Evolutionary conservation across 1,140 invertebrate species (phyloP).

Genomic region (Drosophila santomea): DNA sequence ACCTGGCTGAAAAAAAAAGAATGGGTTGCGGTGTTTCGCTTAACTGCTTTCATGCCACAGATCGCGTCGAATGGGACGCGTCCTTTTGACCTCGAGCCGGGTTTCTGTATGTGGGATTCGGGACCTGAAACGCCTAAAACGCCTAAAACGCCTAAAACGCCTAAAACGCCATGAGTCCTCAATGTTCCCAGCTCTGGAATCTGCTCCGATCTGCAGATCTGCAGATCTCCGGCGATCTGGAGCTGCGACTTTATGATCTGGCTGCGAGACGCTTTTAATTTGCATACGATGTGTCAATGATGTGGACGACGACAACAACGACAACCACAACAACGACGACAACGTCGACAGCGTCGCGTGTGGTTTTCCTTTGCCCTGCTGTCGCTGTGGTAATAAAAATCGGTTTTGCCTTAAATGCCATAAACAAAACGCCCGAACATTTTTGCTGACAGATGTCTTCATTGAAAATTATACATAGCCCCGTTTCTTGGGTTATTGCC

Average conservation of each 20-base stretch:
- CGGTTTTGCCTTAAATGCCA: slow-evolving; percentile 81
- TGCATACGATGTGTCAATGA: slow-evolving; percentile 83
- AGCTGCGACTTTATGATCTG: slow-evolving; percentile 44
- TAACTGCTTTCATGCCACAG: slow-evolving; percentile 83
- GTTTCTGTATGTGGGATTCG: slow-evolving; percentile 3
- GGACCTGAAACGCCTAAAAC: neutral
- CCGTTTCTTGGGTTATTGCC: neutral
- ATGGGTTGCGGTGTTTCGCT: slow-evolving; percentile 72
- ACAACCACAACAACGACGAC: slow-evolving; percentile 37
- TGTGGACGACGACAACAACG: slow-evolving; percentile 57
- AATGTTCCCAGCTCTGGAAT: slow-evolving; percentile 11
- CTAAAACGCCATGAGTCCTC: neutral
- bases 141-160: neutral
- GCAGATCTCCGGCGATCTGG: slow-evolving; percentile 18
- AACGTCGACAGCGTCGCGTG: slow-evolving; percentile 65
- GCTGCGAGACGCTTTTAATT: slow-evolving; percentile 76
- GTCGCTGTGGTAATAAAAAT: slow-evolving; percentile 81
- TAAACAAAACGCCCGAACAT: slow-evolving; percentile 83
- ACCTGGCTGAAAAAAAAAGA: neutral
- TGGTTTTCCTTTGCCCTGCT: slow-evolving; percentile 61
- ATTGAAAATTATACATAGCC: slow-evolving; percentile 78
- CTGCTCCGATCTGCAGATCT: slow-evolving; percentile 6
- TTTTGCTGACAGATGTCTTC: slow-evolving; percentile 84
- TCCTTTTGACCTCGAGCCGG: slow-evolving; percentile 78
- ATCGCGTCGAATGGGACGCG: slow-evolving; percentile 79